phyloP scores from a whole-genome alignment of 2,888 invertebrate species.

The Eristalinus aeneus region DNA sequence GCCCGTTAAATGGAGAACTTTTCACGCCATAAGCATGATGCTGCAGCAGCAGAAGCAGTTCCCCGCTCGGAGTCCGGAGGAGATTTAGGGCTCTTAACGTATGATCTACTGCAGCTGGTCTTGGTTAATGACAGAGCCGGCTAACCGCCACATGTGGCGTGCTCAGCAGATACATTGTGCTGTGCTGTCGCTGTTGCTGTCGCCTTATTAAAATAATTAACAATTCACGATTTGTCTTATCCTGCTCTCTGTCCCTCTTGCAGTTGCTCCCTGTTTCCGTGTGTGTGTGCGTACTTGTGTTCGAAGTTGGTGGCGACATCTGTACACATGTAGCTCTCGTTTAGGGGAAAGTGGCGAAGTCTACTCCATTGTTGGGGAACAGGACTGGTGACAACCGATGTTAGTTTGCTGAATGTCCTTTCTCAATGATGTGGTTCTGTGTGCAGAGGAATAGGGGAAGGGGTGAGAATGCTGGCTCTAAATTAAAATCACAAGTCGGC shows the following conservation, averaged over 20 bases:
- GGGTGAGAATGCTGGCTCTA: neutral
- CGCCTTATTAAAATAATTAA: slow-evolving; percentile 68
- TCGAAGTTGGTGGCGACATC: slow-evolving; percentile 13
- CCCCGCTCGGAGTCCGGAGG: neutral
- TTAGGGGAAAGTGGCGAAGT: neutral
- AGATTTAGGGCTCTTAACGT: slow-evolving; percentile 64
- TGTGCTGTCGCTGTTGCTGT: slow-evolving; percentile 24
- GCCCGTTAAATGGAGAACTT: slow-evolving; percentile 64
- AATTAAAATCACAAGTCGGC: neutral
- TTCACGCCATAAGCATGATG: slow-evolving; percentile 67
- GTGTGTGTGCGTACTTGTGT: slow-evolving; percentile 10
- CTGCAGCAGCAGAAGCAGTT: slow-evolving; percentile 53
- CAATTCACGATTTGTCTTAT: slow-evolving; percentile 61
- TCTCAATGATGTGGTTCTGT: neutral
- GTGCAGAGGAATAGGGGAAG: neutral
- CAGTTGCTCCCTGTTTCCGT: neutral
- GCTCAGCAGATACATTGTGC: slow-evolving; percentile 41
- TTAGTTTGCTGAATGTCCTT: neutral
- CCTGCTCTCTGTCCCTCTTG: neutral
- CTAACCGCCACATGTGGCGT: slow-evolving; percentile 47
- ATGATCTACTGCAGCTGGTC: slow-evolving; percentile 64
- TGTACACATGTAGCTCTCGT: slow-evolving; percentile 20
- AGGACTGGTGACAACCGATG: neutral
- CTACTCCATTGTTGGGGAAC: neutral
- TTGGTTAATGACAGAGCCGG: slow-evolving; percentile 54